Evolutionary conservation across 2,113 vertebrate species (phyloP).

Genomic region (Esox niger): DNA sequence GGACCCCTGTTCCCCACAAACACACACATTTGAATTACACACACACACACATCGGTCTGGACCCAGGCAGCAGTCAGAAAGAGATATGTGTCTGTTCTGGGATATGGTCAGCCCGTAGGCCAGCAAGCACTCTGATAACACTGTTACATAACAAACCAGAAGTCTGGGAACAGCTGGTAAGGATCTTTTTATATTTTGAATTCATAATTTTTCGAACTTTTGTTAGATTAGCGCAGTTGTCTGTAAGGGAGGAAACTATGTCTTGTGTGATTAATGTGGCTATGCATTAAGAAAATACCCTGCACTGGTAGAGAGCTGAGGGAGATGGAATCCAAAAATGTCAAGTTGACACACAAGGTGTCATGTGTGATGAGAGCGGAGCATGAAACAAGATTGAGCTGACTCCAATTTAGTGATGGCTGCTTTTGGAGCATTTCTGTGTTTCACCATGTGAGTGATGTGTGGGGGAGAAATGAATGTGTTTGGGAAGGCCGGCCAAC

Average conservation of each 20-base stretch:
- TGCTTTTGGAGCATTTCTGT: no score
- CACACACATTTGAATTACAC: constrained; percentile 2
- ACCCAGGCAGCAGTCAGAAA: constrained; percentile 22
- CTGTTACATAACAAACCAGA: constrained; percentile 55
- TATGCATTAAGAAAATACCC: constrained; percentile 22
- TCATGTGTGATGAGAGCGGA: no score
- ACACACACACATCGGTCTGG: constrained; percentile 2
- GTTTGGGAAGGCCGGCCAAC: no score
- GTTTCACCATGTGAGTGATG: no score
- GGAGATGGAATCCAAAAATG: no score
- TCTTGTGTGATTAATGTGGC: not conserved
- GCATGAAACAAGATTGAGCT: no score
- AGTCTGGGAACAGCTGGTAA: constrained; percentile 40
- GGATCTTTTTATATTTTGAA: constrained; percentile 7
- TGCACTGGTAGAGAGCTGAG: no score
- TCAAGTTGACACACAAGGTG: no score
- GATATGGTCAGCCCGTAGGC: constrained; percentile 26
- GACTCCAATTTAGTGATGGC: no score
- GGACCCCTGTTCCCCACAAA: no score
- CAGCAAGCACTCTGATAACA: constrained; percentile 34
- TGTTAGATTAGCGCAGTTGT: constrained; percentile 29
- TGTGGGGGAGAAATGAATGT: no score
- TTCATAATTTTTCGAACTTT: constrained; percentile 17
- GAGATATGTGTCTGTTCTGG: constrained; percentile 24
- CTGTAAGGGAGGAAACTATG: not conserved